Percentiles rank a stretch among this genome's conserved stretches.
phyloP scores from a whole-genome alignment of 2,113 vertebrate genomes.

The Mola mola region DNA sequence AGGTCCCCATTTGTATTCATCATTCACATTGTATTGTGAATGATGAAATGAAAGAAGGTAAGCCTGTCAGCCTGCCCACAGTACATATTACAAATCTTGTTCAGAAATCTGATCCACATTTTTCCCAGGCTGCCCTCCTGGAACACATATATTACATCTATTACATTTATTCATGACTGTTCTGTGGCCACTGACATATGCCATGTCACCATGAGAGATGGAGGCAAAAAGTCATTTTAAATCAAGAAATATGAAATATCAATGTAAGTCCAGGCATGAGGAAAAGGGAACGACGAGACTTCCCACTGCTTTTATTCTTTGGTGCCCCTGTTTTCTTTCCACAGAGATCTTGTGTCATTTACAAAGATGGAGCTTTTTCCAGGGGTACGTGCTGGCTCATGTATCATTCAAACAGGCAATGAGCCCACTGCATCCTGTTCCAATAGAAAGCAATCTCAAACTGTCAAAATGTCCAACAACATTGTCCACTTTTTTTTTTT shows the following conservation, averaged over 20 bases:
- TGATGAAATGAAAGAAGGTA: background rate
- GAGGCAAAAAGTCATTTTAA: constrained; percentile 24
- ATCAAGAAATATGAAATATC: constrained; percentile 19
- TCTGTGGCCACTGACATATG: constrained; percentile 13
- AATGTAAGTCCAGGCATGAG: constrained; percentile 11
- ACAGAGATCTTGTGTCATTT: constrained; percentile 1
- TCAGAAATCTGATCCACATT: constrained; percentile 8
- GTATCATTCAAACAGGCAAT: background rate
- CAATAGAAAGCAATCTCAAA: constrained; percentile 7
- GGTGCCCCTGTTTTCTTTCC: background rate
- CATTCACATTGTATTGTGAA: too few relatives aligned
- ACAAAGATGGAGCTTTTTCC: constrained; percentile 7
- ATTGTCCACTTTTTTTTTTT: background rate
- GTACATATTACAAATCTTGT: constrained; percentile 19
- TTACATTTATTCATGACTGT: constrained; percentile 45
- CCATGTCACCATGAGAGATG: constrained; percentile 15
- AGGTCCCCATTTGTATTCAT: constrained; percentile 1
- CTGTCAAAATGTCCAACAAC: background rate
- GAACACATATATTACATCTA: constrained; percentile 9
- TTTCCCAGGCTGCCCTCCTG: constrained; percentile 3
- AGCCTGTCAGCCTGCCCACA: background rate
- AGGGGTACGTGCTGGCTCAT: background rate
- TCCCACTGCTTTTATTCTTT: background rate
- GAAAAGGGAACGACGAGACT: background rate
- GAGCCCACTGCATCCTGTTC: background rate